Evolutionary conservation across 2,888 invertebrate genomes (phyloP).

Genomic region (Pseudeuparius sepicola): DNA sequence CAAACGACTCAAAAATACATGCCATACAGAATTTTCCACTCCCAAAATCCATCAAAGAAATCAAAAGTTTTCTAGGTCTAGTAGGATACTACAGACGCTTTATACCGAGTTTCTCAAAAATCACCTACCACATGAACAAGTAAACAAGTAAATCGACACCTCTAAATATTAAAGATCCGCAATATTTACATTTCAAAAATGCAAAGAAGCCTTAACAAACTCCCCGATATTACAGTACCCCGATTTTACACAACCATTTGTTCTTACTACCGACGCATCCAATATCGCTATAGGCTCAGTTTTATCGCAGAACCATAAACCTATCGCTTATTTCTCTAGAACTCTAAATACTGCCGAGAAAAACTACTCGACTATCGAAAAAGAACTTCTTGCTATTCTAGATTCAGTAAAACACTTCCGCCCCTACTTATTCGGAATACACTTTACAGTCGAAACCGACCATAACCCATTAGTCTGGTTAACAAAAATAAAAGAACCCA

Average conservation of each 20-base stretch:
- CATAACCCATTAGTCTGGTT: constrained; percentile 21
- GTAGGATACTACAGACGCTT: constrained; percentile 21
- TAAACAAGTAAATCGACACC: no score
- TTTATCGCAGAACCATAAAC: constrained; percentile 20
- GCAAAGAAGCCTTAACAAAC: constrained; percentile 22
- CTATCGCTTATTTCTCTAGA: constrained; percentile 21
- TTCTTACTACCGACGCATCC: constrained; percentile 22
- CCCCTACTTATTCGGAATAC: constrained; percentile 21
- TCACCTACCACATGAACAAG: no score
- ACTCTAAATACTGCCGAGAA: constrained; percentile 22
- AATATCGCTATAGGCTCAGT: constrained; percentile 21
- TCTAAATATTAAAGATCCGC: no score
- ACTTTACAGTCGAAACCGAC: constrained; percentile 20
- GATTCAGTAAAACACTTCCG: constrained; percentile 23
- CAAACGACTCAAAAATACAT: constrained; percentile 19
- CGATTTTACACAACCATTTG: constrained; percentile 20
- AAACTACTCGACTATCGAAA: constrained; percentile 24
- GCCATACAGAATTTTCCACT: constrained; percentile 19
- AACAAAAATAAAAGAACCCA: constrained; percentile 16
- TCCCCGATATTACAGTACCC: constrained; percentile 20
- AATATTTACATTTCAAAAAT: constrained; percentile 21
- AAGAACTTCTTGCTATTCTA: constrained; percentile 21
- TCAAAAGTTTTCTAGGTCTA: constrained; percentile 22
- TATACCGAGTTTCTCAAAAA: constrained; percentile 19
- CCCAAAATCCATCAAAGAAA: constrained; percentile 21